Percentiles rank a stretch among this genome's conserved stretches.
These are phyloP conservation scores for Gonocerus acuteangulatus DNA, from an alignment of 2,888 invertebrate species.

Conservation along the genomic window DNA sequence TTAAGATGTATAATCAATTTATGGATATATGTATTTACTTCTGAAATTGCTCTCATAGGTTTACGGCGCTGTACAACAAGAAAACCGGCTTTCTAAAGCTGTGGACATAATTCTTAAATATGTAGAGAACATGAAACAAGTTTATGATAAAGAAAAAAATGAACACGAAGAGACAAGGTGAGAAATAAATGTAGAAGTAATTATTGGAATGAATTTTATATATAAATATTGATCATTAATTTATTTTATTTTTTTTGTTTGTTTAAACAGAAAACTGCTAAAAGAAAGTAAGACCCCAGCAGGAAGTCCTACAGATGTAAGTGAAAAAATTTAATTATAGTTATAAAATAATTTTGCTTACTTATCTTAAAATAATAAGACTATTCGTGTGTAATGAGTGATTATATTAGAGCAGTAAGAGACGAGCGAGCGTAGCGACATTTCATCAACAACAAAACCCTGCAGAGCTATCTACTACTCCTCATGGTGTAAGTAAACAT, in stretches of 20 bases:
- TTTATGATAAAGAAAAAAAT: slow-evolving; percentile 49
- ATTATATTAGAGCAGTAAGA: slow-evolving; percentile 28
- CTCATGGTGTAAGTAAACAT: slow-evolving; percentile 32
- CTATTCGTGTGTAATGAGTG: not conserved
- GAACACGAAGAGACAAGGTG: slow-evolving; percentile 53
- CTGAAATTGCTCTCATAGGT: slow-evolving; percentile 36
- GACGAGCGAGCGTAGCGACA: slow-evolving; percentile 37
- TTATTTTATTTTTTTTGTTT: no score
- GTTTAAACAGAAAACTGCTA: slow-evolving; percentile 17
- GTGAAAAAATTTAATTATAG: not conserved
- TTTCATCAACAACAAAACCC: slow-evolving; percentile 32
- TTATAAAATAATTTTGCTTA: not conserved
- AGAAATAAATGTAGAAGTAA: slow-evolving; percentile 8
- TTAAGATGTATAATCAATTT: not conserved
- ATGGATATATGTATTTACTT: not conserved
- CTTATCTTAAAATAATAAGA: not conserved
- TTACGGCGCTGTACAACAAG: slow-evolving; percentile 54
- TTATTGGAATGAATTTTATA: no score
- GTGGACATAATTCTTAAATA: slow-evolving; percentile 52
- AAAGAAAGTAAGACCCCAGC: slow-evolving; percentile 13
- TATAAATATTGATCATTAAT: not conserved
- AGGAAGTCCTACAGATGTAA: slow-evolving; percentile 13
- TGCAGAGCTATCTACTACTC: slow-evolving; percentile 26
- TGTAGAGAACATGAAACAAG: slow-evolving; percentile 51
- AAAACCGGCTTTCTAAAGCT: slow-evolving; percentile 50